These are phyloP conservation scores for Heliconius nattereri DNA, from an alignment of 1,140 invertebrate genomes.

Conservation along the genomic window DNA sequence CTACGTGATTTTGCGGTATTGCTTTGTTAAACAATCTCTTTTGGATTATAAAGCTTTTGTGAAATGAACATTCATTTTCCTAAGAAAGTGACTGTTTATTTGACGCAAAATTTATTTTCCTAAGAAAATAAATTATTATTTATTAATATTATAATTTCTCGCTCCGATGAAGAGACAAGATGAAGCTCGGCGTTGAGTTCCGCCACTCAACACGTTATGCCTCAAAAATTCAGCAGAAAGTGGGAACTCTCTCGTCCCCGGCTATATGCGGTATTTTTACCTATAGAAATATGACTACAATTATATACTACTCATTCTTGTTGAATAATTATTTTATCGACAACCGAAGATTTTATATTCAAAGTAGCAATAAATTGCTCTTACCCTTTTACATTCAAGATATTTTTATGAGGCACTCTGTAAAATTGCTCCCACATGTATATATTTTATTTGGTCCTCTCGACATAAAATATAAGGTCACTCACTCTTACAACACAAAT, in stretches of 20 bases:
- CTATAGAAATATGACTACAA: background rate
- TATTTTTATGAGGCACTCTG: conserved; percentile 56
- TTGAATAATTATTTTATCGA: background rate
- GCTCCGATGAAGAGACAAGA: no score
- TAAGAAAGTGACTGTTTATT: no score
- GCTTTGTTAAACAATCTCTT: background rate
- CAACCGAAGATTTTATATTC: background rate
- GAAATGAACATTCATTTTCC: background rate
- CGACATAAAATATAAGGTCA: conserved; percentile 33
- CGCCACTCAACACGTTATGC: no score
- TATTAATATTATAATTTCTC: no score
- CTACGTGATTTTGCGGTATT: conserved; percentile 20
- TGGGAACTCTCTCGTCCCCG: no score
- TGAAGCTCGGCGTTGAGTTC: no score
- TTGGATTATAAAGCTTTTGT: background rate
- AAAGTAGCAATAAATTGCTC: background rate
- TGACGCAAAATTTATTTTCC: no score
- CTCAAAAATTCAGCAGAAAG: no score
- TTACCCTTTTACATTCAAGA: conserved; percentile 7
- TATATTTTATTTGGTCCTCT: conserved; percentile 39
- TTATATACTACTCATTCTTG: background rate
- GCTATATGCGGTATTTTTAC: no score
- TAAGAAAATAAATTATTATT: no score
- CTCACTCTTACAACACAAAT: conserved; percentile 7
- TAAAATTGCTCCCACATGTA: conserved; percentile 50